Evolutionary conservation across 2,113 vertebrate species (phyloP).

Genomic region (Cheirogaleus medius): DNA sequence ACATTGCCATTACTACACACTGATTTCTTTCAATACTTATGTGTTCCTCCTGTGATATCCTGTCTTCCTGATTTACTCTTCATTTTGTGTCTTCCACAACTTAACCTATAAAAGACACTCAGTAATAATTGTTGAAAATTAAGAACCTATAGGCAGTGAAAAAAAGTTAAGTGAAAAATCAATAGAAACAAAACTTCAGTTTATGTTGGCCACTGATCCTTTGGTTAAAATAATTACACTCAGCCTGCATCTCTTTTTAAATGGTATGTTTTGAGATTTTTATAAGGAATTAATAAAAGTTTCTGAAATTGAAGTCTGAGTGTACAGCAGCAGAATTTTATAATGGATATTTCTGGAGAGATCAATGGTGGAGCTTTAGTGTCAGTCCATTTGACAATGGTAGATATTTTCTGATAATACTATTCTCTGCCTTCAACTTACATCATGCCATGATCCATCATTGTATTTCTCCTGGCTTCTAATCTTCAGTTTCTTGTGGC

Average conservation of each 20-base stretch:
- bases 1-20: background rate
- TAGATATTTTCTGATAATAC: background rate
- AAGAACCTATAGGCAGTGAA: background rate
- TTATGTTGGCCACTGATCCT: background rate
- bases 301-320: background rate
- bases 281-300: background rate
- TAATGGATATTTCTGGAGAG: background rate
- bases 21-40: background rate
- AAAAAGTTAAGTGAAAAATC: background rate
- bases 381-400: background rate
- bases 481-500: conserved; percentile 90
- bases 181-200: conserved; percentile 26
- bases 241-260: background rate
- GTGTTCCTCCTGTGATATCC: background rate
- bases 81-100: background rate
- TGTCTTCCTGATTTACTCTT: background rate
- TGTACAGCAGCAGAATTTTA: background rate
- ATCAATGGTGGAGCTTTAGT: background rate
- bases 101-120: background rate
- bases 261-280: conserved; percentile 8
- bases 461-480: conserved; percentile 92
- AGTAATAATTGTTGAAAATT: conserved; percentile 17
- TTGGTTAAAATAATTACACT: conserved; percentile 4
- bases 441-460: conserved; percentile 94
- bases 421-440: conserved; percentile 82